Conservation (phyloP, 1,140 invertebrate species). For the Dreissena rostriformis region DNA sequence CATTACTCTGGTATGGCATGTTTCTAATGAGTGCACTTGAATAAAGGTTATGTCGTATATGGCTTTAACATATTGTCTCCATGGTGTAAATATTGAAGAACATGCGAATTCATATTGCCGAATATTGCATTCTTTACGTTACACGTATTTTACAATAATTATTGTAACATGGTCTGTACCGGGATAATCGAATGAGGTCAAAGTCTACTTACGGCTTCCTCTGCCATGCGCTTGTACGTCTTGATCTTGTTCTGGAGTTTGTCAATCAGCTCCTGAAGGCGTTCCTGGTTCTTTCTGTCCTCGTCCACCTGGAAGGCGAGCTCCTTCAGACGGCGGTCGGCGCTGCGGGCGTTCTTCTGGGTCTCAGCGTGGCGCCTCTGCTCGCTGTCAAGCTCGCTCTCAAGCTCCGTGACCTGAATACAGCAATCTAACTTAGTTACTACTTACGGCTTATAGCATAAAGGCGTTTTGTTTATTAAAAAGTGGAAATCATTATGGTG, state of each 20-base stretch:
- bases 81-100: not conserved
- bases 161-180: not conserved
- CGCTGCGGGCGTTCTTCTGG: conserved; percentile 88
- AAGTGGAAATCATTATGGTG: not conserved
- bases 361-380: conserved; percentile 95
- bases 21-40: too few species aligned
- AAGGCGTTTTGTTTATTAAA: not conserved
- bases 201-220: conserved; percentile 89
- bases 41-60: too few species aligned
- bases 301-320: conserved; percentile 94
- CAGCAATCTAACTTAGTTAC: too few species aligned
- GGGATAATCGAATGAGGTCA: not conserved
- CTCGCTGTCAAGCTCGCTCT: conserved; percentile 98
- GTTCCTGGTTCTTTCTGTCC: conserved; percentile 98
- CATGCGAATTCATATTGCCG: not conserved
- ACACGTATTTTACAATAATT: not conserved
- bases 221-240: conserved; percentile 99
- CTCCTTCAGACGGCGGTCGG: conserved; percentile 87
- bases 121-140: not conserved
- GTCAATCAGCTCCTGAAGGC: conserved; percentile 98
- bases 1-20: too few species aligned
- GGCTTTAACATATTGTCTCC: too few species aligned
- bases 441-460: not conserved
- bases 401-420: conserved; percentile 87
- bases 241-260: conserved; percentile 99